phyloP scores from a whole-genome alignment of 64 coral and sea anemone species.

The Stylophora pistillata region DNA sequence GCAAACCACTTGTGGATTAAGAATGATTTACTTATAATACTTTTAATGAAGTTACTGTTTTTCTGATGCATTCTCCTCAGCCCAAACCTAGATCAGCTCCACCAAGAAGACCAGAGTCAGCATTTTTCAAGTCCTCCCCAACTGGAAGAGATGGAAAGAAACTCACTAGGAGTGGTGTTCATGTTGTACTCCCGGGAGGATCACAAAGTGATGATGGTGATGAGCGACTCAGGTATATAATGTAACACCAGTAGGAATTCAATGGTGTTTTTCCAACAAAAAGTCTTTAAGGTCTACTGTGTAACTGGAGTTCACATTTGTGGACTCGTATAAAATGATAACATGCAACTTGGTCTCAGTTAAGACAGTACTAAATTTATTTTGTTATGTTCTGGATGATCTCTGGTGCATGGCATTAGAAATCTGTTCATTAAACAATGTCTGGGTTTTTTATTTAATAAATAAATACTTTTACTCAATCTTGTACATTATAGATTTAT shows the following conservation, averaged over 20 bases:
- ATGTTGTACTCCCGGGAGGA: constrained; percentile 79
- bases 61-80: constrained; percentile 35
- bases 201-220: constrained; percentile 71
- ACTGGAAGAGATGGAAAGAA: constrained; percentile 32
- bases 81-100: constrained; percentile 56
- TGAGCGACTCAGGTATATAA: constrained; percentile 54
- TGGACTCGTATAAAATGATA: too few relatives aligned
- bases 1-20: too few relatives aligned
- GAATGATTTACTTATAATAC: background rate
- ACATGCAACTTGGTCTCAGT: too few relatives aligned
- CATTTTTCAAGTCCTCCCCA: constrained; percentile 89
- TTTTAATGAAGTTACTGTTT: background rate
- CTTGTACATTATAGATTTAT: too few relatives aligned
- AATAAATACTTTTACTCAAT: too few relatives aligned
- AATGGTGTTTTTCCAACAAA: background rate
- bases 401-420: too few relatives aligned
- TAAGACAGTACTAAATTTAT: too few relatives aligned
- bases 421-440: too few relatives aligned
- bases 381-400: too few relatives aligned
- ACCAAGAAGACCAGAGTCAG: constrained; percentile 75
- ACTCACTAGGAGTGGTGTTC: constrained; percentile 62
- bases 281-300: background rate
- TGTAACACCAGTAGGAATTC: background rate
- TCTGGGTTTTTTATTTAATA: too few relatives aligned
- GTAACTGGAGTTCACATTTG: too few relatives aligned